Evolutionary conservation across 2,888 invertebrate species (phyloP), one percentile per base, ranked within the genome.

Genomic region (Aphrophora alni): DNA sequence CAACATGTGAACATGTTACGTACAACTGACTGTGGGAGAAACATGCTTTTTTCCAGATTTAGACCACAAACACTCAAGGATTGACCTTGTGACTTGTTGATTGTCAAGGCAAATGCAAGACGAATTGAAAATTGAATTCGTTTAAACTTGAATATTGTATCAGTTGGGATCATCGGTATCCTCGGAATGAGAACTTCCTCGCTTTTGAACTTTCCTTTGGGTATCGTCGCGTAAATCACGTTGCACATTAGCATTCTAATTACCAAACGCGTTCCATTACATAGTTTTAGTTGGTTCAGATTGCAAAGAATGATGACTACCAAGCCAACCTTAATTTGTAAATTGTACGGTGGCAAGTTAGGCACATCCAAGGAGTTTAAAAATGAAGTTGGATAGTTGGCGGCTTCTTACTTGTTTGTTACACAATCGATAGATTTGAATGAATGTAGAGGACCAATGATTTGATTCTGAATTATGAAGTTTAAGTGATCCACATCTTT

Each of bases 281-380:
- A n/a, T n/a, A n/a, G n/a, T 70, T 79, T 81, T 71, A 83, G 86
- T 82, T 79, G 84, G 79, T 86, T 85, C 4, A 86, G 80, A 81
- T 85, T 86, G 44, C 84, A 82, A 75, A 85, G 80, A 82, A 86
- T 82, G 68, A 85, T 85, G 26, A 85, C 80, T 70, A 83, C 82
- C 51, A 84, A 80, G 78, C 86, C 86, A 75, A 86, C 83, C 82
- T 85, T 86, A 74, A 85, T 82, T 81, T 80, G 33, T 44, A 83
- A 75, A 80, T 77, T 78, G 75, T 84, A 80, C 71, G 76, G 83
- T 82, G 80, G 83, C 59, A 83, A 82, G 71, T 79, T 77, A 78
- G 82, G 81, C 80, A 86, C 75, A 81, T 86, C 85, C 84, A 86
- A 84, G 21, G 85, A 86, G 83, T 87, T 86, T 83, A 86, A 86